Percentiles rank a stretch among this genome's conserved stretches.
Evolutionary conservation across 2,888 invertebrate species (phyloP).

Genomic region (Andrena dorsata): DNA sequence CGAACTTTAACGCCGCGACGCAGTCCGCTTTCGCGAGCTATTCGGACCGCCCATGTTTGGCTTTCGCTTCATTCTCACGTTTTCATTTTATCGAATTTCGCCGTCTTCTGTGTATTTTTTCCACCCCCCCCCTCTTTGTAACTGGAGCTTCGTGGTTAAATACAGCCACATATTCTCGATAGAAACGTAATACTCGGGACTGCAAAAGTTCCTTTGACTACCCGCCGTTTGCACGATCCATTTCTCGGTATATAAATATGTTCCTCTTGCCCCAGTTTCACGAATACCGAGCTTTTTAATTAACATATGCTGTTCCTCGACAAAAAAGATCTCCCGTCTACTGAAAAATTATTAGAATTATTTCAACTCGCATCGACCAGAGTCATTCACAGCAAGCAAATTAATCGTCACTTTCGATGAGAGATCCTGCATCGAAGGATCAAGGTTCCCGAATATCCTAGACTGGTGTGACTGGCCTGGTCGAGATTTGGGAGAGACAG

Average conservation of each 20-base stretch:
- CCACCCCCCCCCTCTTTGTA: neutral
- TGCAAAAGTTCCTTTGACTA: too few relatives aligned
- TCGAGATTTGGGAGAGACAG: neutral
- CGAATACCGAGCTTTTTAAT: too few relatives aligned
- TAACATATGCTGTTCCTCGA: too few relatives aligned
- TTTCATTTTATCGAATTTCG: slow-evolving; percentile 8
- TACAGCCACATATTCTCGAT: slow-evolving; percentile 6
- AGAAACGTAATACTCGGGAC: slow-evolving; percentile 6
- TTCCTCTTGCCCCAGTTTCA: too few relatives aligned
- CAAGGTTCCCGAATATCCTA: neutral
- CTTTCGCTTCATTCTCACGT: neutral
- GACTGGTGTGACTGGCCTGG: neutral
- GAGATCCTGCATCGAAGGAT: too few relatives aligned
- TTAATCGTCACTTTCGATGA: too few relatives aligned
- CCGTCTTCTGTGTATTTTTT: neutral
- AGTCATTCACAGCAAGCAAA: too few relatives aligned
- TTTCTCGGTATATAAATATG: too few relatives aligned
- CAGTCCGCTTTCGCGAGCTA: neutral
- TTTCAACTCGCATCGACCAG: too few relatives aligned
- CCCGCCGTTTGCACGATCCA: too few relatives aligned
- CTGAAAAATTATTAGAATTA: too few relatives aligned
- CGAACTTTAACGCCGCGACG: neutral
- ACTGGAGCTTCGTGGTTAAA: neutral
- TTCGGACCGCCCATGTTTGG: neutral
- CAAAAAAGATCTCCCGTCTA: too few relatives aligned